Evolutionary conservation across 2,797 vertebrate genomes (phyloP).

Genomic region (Ctenosaura bakeri): DNA sequence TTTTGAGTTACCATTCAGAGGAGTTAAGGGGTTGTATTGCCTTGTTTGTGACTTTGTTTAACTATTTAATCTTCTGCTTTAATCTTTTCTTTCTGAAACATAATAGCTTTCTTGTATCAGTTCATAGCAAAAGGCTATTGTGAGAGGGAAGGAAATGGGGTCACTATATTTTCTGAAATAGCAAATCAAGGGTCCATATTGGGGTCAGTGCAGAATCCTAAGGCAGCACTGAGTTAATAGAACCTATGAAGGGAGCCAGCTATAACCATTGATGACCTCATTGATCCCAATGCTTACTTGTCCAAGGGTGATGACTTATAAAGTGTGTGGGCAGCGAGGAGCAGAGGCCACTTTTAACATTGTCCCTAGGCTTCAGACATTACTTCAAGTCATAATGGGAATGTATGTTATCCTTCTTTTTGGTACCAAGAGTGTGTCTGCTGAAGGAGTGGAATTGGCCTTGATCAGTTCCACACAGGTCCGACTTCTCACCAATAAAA

Average conservation of each 20-base stretch:
- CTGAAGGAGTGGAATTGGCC: background rate
- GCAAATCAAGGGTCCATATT: no score
- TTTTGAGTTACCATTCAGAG: background rate
- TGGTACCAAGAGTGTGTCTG: background rate
- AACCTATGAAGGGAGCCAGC: background rate
- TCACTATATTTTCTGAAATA: no score
- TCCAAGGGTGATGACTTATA: background rate
- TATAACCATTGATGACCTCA: background rate
- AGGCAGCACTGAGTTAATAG: background rate
- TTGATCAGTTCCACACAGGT: background rate
- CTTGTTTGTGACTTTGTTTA: background rate
- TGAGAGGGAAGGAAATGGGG: no score
- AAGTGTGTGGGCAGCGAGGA: background rate
- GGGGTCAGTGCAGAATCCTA: no score
- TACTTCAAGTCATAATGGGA: background rate
- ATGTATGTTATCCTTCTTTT: background rate
- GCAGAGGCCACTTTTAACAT: background rate
- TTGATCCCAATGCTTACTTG: background rate
- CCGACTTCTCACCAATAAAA: background rate
- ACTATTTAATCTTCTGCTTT: background rate
- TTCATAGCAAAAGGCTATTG: no score
- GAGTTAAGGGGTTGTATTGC: background rate
- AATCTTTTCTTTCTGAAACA: background rate
- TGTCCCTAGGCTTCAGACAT: background rate
- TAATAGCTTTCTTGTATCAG: no score